Evolutionary conservation across 2,888 invertebrate species (phyloP), one percentile per base, ranked within the genome.

Genomic region (Perithous albicinctus): DNA sequence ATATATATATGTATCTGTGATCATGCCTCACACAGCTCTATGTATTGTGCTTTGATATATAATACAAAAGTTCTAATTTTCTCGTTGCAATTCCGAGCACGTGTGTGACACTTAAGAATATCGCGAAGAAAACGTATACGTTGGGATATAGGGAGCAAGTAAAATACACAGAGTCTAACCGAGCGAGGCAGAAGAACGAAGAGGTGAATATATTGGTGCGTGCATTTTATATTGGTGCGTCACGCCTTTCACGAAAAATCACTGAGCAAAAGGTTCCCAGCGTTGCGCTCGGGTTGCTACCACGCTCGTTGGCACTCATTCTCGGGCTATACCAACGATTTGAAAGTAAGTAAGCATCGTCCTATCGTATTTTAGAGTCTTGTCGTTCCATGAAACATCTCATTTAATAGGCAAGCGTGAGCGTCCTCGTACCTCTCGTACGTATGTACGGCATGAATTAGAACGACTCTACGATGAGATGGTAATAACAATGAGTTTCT

Each of bases 361-460:
- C 18, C 26, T 74, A 43, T 18, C 66, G 73, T 77, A 67, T 20
- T 41, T 59, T 59, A 7, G 8, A 61, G 35, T 20, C 70, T 56
- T 69, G 41, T 56, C 41, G 41, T 29, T 8, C n/a, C 18, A 63
- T 15, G 81, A 48, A 74, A 67, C 80, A 82, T 84, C 78, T 85
- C 83, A 82, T 85, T 87, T 85, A 87, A 87, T 85, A 83, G 86
- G 85, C 85, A 86, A 81, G 75, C 77, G 74, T 59, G 72, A 73
- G 78, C 83, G 76, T 80, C 77, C 80, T 83, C 80, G 81, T 32
- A 32, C 18, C 32, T 76, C 81, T 64, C 66, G 66, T 59, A 79
- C 61, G 74, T 73, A 83, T 78, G 67, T 83, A 83, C 85, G 85
- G 80, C 86, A 84, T 86, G 86, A 87, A 87, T 87, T 86, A 86